These are phyloP conservation scores for Drosophila malerkotliana DNA, from an alignment of 1,140 invertebrate genomes.

Conservation along the genomic window DNA sequence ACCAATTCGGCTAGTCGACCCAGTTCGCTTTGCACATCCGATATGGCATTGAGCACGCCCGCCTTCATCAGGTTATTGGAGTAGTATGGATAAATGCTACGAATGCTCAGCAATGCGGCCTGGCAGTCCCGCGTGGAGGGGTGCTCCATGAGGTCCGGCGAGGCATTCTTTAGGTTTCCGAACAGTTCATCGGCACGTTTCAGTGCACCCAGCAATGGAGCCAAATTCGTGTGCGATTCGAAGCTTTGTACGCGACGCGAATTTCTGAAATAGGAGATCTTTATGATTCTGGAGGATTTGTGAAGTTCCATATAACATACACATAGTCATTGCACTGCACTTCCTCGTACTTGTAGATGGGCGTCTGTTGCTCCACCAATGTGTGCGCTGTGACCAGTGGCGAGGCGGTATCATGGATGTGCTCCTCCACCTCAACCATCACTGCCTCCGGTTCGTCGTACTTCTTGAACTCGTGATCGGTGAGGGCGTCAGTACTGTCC, in stretches of 20 bases:
- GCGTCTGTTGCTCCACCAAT: constrained; percentile 87
- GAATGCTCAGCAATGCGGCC: constrained; percentile 65
- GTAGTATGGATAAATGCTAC: constrained; percentile 79
- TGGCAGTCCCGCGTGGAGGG: constrained; percentile 66
- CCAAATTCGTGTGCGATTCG: constrained; percentile 78
- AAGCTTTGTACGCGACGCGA: constrained; percentile 79
- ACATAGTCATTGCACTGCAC: constrained; percentile 83
- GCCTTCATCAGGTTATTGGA: constrained; percentile 78
- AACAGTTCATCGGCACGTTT: constrained; percentile 79
- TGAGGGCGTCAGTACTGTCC: constrained; percentile 77
- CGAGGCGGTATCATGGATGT: constrained; percentile 87
- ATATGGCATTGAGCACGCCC: constrained; percentile 76
- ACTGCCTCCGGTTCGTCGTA: constrained; percentile 87
- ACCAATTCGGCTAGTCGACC: constrained; percentile 71
- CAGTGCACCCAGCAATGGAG: constrained; percentile 67
- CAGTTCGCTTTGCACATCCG: constrained; percentile 77
- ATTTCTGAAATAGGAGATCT: constrained; percentile 51
- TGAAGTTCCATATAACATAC: constrained; percentile 28
- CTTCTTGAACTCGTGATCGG: constrained; percentile 83
- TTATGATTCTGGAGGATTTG: not conserved
- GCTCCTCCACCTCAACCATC: constrained; percentile 89
- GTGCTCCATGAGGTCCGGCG: constrained; percentile 66
- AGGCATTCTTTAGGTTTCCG: constrained; percentile 48
- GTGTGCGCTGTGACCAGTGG: constrained; percentile 87
- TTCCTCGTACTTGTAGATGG: constrained; percentile 87